These are phyloP conservation scores for Xyliphius kryptos DNA, from an alignment of 2,113 vertebrate species.

Conservation along the genomic window DNA sequence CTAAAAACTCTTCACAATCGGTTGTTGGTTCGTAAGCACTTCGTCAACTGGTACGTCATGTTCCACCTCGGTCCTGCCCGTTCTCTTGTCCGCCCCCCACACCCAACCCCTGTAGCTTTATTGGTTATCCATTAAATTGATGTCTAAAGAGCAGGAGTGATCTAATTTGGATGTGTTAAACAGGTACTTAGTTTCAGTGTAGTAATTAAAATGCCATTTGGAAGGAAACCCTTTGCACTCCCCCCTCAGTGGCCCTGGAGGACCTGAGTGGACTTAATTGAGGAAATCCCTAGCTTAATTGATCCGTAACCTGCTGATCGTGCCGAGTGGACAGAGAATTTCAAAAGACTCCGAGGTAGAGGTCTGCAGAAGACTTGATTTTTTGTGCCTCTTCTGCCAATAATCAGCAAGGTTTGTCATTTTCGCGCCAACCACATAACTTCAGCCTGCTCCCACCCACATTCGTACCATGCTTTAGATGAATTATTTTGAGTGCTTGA, in stretches of 20 bases:
- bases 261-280: conserved; percentile 42
- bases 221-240: conserved; percentile 31
- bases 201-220: conserved; percentile 40
- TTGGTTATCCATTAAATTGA: conserved; percentile 48
- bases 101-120: too few relatives aligned
- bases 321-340: conserved; percentile 36
- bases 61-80: too few relatives aligned
- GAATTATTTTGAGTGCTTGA: too few relatives aligned
- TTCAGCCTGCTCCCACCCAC: too few relatives aligned
- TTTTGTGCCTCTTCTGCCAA: too few relatives aligned
- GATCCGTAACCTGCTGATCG: conserved; percentile 37
- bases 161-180: conserved; percentile 49
- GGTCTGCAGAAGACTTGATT: background rate
- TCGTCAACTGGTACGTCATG: too few relatives aligned
- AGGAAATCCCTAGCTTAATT: conserved; percentile 47
- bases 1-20: too few relatives aligned
- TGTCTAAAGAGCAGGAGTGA: conserved; percentile 44
- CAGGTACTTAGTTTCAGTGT: conserved; percentile 42
- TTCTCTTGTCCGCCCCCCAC: too few relatives aligned
- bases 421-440: too few relatives aligned
- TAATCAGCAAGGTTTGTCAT: too few relatives aligned
- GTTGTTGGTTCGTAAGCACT: too few relatives aligned
- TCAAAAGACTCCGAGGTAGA: background rate
- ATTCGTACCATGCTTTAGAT: too few relatives aligned
- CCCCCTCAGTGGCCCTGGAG: conserved; percentile 34